phyloP scores from a whole-genome alignment of 2,888 invertebrate genomes.

The Strigamia crassipes region DNA sequence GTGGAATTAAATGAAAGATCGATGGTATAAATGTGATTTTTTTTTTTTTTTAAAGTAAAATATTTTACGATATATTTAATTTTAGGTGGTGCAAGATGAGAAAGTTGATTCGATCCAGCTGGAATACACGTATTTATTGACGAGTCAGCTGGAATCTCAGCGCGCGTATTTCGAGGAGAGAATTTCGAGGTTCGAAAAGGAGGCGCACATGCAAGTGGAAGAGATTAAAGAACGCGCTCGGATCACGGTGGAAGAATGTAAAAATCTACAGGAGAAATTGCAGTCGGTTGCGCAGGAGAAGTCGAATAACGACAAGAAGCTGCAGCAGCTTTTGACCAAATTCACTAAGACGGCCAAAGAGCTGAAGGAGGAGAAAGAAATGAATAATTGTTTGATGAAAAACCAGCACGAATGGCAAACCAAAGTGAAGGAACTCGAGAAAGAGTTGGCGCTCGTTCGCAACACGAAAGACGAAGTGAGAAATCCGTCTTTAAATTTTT shows the following conservation, averaged over 20 bases:
- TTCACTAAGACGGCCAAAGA: constrained; percentile 71
- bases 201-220: constrained; percentile 56
- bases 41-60: neutral
- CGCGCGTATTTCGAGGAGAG: constrained; percentile 87
- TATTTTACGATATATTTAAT: neutral
- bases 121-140: constrained; percentile 93
- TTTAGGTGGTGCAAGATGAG: constrained; percentile 65
- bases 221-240: constrained; percentile 64
- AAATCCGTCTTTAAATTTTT: neutral
- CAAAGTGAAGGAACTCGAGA: constrained; percentile 66
- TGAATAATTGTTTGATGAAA: constrained; percentile 75
- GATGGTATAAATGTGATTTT: neutral
- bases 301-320: constrained; percentile 71
- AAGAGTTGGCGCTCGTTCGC: constrained; percentile 59
- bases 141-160: constrained; percentile 93
- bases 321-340: constrained; percentile 59
- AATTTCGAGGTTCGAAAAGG: constrained; percentile 63
- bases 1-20: constrained; percentile 64
- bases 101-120: constrained; percentile 94
- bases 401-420: constrained; percentile 76
- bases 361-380: constrained; percentile 80
- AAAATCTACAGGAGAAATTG: constrained; percentile 56
- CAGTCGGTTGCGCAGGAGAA: constrained; percentile 69
- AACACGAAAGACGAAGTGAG: constrained; percentile 59
- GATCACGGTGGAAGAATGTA: constrained; percentile 62